Conservation (phyloP, 2,797 vertebrate genomes). For the Crocidura indochinensis region DNA sequence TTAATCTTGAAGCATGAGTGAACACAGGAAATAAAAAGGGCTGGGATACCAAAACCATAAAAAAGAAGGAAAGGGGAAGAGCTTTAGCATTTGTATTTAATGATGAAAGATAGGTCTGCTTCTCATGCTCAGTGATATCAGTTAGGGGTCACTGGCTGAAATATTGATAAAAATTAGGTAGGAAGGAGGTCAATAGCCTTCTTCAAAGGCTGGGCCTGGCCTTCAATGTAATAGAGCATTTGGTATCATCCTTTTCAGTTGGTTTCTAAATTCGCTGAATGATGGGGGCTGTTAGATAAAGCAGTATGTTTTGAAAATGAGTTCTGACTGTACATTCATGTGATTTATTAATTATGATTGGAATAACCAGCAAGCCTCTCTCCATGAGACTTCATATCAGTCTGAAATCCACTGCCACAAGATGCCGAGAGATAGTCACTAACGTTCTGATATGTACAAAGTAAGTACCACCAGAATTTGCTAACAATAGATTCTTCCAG, state of each 20-base stretch:
- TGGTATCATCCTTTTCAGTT: not conserved
- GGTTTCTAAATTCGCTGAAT: not conserved
- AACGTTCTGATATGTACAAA: too few species aligned
- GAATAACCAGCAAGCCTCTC: too few species aligned
- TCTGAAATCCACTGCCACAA: too few species aligned
- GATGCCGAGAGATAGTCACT: too few species aligned
- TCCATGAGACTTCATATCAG: too few species aligned
- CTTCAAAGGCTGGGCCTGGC: not conserved
- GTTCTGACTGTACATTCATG: too few species aligned
- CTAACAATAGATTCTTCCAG: not conserved
- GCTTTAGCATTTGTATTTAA: conserved; percentile 66
- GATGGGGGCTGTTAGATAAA: too few species aligned
- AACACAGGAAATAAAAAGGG: conserved; percentile 72
- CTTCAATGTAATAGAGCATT: not conserved
- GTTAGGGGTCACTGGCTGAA: conserved; percentile 34
- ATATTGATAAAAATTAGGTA: conserved; percentile 32
- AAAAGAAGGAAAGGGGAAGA: conserved; percentile 69
- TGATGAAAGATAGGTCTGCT: conserved; percentile 15
- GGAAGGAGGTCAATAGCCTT: conserved; percentile 16
- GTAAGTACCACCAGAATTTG: too few species aligned
- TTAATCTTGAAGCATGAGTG: conserved; percentile 55
- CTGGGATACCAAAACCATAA: conserved; percentile 25
- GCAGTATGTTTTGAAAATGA: too few species aligned
- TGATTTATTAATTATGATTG: too few species aligned
- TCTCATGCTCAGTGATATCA: not conserved